These are phyloP conservation scores for Acanthopagrus latus DNA, from an alignment of 2,797 vertebrate genomes.

Conservation along the genomic window DNA sequence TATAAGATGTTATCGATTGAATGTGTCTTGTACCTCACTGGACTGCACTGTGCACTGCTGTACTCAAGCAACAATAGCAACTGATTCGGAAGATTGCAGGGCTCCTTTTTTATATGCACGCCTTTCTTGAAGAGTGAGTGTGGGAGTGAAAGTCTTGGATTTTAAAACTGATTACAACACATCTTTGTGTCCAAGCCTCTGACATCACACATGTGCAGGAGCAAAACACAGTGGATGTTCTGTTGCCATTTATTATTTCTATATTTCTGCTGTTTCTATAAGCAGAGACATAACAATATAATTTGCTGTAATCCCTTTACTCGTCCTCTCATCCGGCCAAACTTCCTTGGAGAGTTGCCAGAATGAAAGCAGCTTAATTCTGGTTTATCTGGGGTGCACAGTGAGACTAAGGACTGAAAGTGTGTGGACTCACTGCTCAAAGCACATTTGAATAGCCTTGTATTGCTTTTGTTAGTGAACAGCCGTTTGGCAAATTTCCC, in stretches of 20 bases:
- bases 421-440: neutral
- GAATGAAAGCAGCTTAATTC: conserved; percentile 16
- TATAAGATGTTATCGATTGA: neutral
- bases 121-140: neutral
- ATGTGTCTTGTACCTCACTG: neutral
- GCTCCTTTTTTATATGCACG: neutral
- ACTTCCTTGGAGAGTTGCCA: conserved; percentile 28
- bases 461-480: neutral
- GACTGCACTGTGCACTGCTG: neutral
- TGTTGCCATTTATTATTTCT: neutral
- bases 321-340: neutral
- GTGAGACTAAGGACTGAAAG: neutral
- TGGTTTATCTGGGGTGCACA: neutral
- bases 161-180: neutral
- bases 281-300: neutral
- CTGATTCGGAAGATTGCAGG: neutral
- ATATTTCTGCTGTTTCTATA: neutral
- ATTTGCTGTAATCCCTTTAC: neutral
- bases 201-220: neutral
- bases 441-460: neutral
- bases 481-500: neutral
- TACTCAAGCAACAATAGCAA: neutral
- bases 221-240: neutral
- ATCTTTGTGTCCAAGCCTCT: neutral
- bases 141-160: neutral